Base-by-base conservation (phyloP, 2,888 invertebrate species). In the Dusona sp. region DNA sequence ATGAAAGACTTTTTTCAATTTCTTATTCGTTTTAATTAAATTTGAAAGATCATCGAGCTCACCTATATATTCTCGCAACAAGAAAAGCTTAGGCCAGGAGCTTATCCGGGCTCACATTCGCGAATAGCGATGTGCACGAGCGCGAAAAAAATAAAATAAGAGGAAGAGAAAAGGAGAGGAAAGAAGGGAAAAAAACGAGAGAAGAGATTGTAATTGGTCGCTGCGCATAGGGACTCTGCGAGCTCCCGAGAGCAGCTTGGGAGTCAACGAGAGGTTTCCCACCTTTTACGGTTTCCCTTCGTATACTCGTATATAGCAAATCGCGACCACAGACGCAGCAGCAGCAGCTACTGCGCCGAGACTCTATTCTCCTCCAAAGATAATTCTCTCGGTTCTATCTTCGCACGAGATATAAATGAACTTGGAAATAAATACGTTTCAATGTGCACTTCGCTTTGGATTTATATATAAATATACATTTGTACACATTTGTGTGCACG, bases 221-320 rank as follows among this genome's bases (percentile, higher is more conserved):
- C 92, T 93, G 91, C 91, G 86, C 90, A 91, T 92, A 89, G 90
- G 90, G 92, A 92, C 90, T 90, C 92, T 91, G 90, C 92, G 93
- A 89, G 92, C 90, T 92, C 89, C 79, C 68, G 91, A 93, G 93
- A 94, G 94, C 86, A 86, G 93, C 93, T 91, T 91, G 92, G 92
- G 90, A 93, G 93, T 88, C 92, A 90, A 92, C 90, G 92, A 93
- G 93, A 94, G 94, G 94, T 94, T 94, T 94, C 94, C 94, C 92
- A 94, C 93, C 93, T 94, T 94, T 90, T 94, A 94, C 93, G 94
- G 94, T 93, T 94, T 94, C 94, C 92, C 93, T 93, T 83, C 90
- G 90, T 57, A 82, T 65, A 80, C 70, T 33, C 38, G 61, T 22
- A 48, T 74, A 68, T 29, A 29, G 38, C 16, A 29, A 61, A 67